phyloP scores from a whole-genome alignment of 2,797 vertebrate species.

The Xerus rutilus region DNA sequence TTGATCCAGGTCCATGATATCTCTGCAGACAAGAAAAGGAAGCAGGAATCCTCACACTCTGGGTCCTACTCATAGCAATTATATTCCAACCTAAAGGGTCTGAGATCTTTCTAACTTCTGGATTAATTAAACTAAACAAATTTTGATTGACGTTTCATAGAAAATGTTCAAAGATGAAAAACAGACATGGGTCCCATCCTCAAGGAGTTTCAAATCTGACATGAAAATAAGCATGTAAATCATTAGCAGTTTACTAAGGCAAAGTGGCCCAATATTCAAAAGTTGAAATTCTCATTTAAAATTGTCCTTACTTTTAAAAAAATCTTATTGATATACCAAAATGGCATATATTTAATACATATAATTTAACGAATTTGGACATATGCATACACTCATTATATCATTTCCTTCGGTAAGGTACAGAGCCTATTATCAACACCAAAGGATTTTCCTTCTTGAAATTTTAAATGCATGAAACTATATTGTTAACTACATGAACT shows the following conservation, averaged over 20 bases:
- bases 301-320: neutral
- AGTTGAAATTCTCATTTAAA: neutral
- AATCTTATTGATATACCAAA: neutral
- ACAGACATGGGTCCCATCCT: neutral
- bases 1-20: neutral
- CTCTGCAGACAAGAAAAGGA: neutral
- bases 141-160: neutral
- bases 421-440: neutral
- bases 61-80: too few species aligned
- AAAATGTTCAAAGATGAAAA: neutral
- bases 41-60: neutral
- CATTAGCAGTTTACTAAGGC: neutral
- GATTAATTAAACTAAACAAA: neutral
- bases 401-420: neutral
- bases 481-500: neutral
- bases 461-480: neutral
- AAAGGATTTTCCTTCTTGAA: too few species aligned
- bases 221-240: neutral
- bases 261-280: neutral
- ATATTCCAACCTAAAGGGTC: neutral
- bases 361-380: neutral
- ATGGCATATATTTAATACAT: neutral
- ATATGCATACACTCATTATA: neutral
- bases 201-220: neutral
- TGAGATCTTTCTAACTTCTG: neutral